Percentiles rank a stretch among this genome's conserved stretches.
phyloP scores from a whole-genome alignment of 2,888 invertebrate species.

The Omphaloscelis lunosa region DNA sequence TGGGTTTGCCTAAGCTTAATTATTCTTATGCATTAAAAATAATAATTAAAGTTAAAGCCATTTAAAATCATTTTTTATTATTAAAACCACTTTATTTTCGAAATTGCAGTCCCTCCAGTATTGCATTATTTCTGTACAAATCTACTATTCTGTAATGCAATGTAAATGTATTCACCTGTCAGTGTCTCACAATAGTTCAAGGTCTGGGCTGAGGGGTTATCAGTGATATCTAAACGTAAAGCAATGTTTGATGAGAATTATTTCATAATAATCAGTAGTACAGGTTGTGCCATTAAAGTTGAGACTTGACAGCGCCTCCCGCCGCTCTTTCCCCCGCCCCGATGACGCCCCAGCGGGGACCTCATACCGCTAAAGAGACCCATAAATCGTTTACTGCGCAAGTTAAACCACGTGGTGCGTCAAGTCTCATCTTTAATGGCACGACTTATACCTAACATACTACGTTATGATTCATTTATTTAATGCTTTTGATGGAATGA shows the following conservation, averaged over 20 bases:
- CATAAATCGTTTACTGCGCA: too few species aligned
- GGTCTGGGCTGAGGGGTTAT: background rate
- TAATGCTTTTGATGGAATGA: background rate
- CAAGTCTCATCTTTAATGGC: too few species aligned
- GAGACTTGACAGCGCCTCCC: too few species aligned
- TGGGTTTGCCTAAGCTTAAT: background rate
- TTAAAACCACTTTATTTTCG: background rate
- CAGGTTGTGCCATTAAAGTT: too few species aligned
- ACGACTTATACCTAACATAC: background rate
- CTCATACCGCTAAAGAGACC: too few species aligned
- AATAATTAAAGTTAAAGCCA: background rate
- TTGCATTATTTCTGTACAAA: background rate
- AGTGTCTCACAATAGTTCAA: background rate
- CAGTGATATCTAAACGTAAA: background rate
- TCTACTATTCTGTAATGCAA: background rate
- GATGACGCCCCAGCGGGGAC: too few species aligned
- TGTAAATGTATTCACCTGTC: constrained; percentile 23
- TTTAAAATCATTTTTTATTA: background rate
- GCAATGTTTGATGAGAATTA: background rate
- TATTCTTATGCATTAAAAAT: background rate
- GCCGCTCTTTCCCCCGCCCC: too few species aligned
- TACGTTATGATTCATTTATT: background rate
- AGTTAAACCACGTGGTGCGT: too few species aligned
- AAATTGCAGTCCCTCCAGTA: too few species aligned
- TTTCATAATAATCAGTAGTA: background rate